A percentile compares a stretch with the other conserved stretches of the same genome.
phyloP scores from a whole-genome alignment of 2,113 vertebrate species.

The Catagonus wagneri region DNA sequence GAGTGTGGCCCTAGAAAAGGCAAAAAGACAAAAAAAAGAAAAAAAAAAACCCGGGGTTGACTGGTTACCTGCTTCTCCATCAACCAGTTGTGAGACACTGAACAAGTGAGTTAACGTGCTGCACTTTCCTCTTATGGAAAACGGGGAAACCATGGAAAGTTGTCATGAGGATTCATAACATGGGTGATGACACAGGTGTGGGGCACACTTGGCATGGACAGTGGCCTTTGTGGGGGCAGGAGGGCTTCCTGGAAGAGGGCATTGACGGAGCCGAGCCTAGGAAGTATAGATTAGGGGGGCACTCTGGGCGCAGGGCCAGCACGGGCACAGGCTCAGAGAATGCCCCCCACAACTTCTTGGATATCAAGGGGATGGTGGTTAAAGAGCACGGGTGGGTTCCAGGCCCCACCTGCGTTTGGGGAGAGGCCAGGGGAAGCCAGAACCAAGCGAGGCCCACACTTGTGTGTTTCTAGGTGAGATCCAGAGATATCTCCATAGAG shows the following conservation, averaged over 20 bases:
- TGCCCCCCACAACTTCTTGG: background rate
- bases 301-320: background rate
- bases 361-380: background rate
- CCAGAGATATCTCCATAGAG: slow-evolving; percentile 81
- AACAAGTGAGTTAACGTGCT: background rate
- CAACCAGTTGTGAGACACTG: background rate
- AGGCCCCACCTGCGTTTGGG: background rate
- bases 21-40: no score
- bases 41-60: background rate
- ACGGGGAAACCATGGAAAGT: background rate
- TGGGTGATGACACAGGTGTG: no score
- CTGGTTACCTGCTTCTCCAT: background rate
- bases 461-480: slow-evolving; percentile 81
- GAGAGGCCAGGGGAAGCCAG: background rate
- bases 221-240: background rate
- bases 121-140: background rate
- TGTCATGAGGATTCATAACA: background rate
- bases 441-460: background rate
- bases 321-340: background rate
- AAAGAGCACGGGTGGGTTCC: background rate
- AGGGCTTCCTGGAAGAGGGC: slow-evolving; percentile 8
- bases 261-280: background rate
- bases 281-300: background rate
- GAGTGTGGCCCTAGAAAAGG: no score
- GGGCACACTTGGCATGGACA: background rate